Evolutionary conservation across 2,797 vertebrate genomes (phyloP).

Genomic region (Bucorvus abyssinicus): DNA sequence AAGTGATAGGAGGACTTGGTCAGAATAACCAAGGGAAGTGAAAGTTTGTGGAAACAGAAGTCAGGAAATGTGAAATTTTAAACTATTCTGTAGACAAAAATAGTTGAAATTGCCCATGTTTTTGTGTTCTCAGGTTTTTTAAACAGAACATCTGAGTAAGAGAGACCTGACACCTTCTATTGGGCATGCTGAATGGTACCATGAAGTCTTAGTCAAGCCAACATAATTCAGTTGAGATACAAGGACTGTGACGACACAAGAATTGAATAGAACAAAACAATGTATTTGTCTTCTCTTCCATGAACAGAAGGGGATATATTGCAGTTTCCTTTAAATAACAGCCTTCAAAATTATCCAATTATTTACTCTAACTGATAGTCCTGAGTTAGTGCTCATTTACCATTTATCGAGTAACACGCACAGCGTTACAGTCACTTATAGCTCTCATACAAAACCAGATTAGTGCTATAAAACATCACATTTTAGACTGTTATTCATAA

Average conservation of each 20-base stretch:
- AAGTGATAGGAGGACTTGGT: not conserved
- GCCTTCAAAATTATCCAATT: not conserved
- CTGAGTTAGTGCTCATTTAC: not conserved
- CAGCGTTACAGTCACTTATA: not conserved
- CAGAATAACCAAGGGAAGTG: not conserved
- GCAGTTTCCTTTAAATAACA: not conserved
- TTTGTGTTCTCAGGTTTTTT: not conserved
- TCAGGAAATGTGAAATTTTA: not conserved
- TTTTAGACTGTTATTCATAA: not conserved
- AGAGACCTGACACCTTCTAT: not conserved
- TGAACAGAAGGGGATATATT: not conserved
- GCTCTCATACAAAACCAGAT: not conserved
- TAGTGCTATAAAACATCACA: not conserved
- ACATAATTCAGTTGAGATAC: not conserved
- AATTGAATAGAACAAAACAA: not conserved
- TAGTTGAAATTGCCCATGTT: not conserved
- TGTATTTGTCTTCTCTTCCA: not conserved
- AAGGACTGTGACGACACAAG: too few species aligned
- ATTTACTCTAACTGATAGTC: not conserved
- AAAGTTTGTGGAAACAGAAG: not conserved
- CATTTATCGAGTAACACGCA: not conserved
- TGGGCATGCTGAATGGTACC: not conserved
- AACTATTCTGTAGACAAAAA: not conserved
- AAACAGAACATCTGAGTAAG: not conserved
- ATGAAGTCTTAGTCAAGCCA: not conserved